Percentiles rank a stretch among this genome's conserved stretches.
These are phyloP conservation scores for Amblyteles armatorius DNA, from an alignment of 2,888 invertebrate species.

Conservation along the genomic window DNA sequence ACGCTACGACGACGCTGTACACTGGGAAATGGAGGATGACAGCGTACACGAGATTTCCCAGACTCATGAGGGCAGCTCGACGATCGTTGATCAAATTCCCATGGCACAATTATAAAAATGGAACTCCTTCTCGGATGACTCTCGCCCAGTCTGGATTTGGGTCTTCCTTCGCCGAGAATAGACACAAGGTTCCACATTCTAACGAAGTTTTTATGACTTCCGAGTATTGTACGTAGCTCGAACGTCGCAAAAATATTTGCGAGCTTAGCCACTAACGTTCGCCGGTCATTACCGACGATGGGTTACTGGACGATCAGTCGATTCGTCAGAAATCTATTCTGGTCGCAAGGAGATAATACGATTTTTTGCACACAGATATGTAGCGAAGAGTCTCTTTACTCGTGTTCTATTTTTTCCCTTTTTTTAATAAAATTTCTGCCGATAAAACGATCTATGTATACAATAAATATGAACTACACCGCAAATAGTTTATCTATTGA, in stretches of 20 bases:
- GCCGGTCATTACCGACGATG: not conserved
- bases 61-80: constrained; percentile 71
- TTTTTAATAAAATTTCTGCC: constrained; percentile 60
- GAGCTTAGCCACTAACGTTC: not conserved
- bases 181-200: not conserved
- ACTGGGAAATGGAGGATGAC: constrained; percentile 84
- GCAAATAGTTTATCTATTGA: constrained; percentile 39
- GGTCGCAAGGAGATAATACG: not conserved
- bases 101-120: constrained; percentile 79
- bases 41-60: constrained; percentile 74
- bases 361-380: not conserved
- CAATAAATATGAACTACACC: constrained; percentile 65
- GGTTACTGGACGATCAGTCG: not conserved
- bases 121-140: not conserved
- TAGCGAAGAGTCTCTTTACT: constrained; percentile 27
- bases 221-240: not conserved
- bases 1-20: constrained; percentile 82
- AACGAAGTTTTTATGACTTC: not conserved
- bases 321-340: not conserved
- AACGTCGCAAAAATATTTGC: not conserved
- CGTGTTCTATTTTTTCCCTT: constrained; percentile 18
- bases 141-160: not conserved
- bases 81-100: constrained; percentile 76
- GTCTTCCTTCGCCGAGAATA: not conserved
- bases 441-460: constrained; percentile 65